These are phyloP conservation scores for Crotalus viridis DNA, from an alignment of 2,113 vertebrate species.

Conservation along the genomic window DNA sequence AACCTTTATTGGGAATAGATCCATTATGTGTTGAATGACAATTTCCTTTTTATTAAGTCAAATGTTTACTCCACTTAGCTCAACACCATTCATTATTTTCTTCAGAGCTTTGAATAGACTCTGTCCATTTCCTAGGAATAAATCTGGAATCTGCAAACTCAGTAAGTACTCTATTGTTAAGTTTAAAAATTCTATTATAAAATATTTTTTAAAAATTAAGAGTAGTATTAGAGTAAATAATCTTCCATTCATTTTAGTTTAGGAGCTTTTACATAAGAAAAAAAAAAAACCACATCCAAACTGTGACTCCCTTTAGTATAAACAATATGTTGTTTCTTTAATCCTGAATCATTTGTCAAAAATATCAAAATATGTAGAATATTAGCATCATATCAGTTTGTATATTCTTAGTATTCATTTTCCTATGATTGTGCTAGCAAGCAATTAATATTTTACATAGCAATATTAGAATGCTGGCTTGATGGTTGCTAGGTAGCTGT, in stretches of 20 bases:
- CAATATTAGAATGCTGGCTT: slow-evolving; percentile 66
- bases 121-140: neutral
- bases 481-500: slow-evolving; percentile 29
- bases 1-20: neutral
- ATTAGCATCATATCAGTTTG: slow-evolving; percentile 44
- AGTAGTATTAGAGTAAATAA: neutral
- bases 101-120: neutral
- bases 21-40: neutral
- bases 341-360: neutral
- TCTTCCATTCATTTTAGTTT: neutral
- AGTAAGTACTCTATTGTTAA: neutral
- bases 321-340: neutral
- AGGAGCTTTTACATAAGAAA: neutral
- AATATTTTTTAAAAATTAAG: neutral
- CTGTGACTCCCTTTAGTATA: neutral
- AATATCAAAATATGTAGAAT: neutral
- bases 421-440: slow-evolving; percentile 52
- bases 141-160: neutral
- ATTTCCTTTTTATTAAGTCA: neutral
- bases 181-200: neutral
- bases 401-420: slow-evolving; percentile 65
- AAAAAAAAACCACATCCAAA: neutral
- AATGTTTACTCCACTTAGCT: neutral
- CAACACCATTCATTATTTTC: neutral
- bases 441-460: slow-evolving; percentile 58